phyloP scores from a whole-genome alignment of 2,888 invertebrate genomes.

The Altica lythri region DNA sequence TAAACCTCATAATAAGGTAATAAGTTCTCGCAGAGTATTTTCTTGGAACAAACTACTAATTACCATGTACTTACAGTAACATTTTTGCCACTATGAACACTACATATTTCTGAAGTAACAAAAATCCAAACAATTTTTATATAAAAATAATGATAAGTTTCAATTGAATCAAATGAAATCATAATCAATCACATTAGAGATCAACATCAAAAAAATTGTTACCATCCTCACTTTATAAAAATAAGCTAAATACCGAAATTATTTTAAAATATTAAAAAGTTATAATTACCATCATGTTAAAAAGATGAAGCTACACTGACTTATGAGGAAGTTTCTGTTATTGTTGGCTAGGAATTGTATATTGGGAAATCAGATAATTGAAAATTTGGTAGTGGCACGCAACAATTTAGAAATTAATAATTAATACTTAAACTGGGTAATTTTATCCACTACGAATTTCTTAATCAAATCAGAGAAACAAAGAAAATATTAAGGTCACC shows the following conservation, averaged over 20 bases:
- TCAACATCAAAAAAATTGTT: no score
- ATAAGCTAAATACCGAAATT: not conserved
- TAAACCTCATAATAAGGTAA: no score
- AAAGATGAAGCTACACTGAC: not conserved
- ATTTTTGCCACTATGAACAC: no score
- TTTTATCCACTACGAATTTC: slow-evolving; percentile 1
- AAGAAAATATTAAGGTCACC: slow-evolving; percentile 3
- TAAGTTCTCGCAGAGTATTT: no score
- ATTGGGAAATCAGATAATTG: not conserved
- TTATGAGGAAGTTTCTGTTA: not conserved
- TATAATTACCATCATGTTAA: slow-evolving; percentile 8
- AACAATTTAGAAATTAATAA: slow-evolving; percentile 13
- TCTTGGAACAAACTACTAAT: no score
- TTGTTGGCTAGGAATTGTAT: not conserved
- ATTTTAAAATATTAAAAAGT: not conserved
- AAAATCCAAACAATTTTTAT: no score
- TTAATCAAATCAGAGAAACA: slow-evolving; percentile 1
- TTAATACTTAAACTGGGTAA: slow-evolving; percentile 6
- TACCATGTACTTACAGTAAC: no score
- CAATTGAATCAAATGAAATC: no score
- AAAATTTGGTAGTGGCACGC: slow-evolving; percentile 4
- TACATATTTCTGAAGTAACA: no score
- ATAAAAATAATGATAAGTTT: no score
- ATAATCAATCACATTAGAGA: not conserved
- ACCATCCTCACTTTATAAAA: no score